These are phyloP conservation scores for Aurelia aurita DNA, from an alignment of 30 jellyfish, hydroid and myxozoan genomes.

Conservation along the genomic window DNA sequence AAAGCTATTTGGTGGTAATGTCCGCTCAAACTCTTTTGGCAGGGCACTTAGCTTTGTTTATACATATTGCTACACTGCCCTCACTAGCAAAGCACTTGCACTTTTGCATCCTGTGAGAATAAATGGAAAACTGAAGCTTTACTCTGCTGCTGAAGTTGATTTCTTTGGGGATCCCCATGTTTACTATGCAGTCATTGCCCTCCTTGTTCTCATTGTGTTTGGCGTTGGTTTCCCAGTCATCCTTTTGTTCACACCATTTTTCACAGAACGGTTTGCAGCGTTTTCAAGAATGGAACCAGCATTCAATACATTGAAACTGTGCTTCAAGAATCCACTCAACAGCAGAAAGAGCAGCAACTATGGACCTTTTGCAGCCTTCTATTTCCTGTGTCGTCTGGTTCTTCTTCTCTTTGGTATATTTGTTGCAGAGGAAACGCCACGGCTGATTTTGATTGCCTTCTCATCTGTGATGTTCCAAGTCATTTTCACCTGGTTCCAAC, in stretches of 20 bases:
- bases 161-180: conserved; percentile 68
- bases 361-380: conserved; percentile 84
- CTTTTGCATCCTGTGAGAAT: conserved; percentile 77
- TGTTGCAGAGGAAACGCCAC: conserved; percentile 73
- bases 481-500: conserved; percentile 81
- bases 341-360: conserved; percentile 34
- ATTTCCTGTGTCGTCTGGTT: conserved; percentile 79
- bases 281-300: conserved; percentile 77
- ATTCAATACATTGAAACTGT: conserved; percentile 65
- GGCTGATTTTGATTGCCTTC: conserved; percentile 73
- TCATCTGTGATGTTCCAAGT: conserved; percentile 70
- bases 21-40: conserved; percentile 83
- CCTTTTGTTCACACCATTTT: conserved; percentile 82
- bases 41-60: conserved; percentile 91
- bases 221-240: conserved; percentile 83
- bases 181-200: conserved; percentile 69
- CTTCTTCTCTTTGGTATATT: conserved; percentile 60
- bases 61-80: conserved; percentile 76
- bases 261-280: conserved; percentile 36
- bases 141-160: conserved; percentile 65
- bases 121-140: conserved; percentile 41
- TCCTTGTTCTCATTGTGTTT: conserved; percentile 59
- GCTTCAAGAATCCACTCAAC: conserved; percentile 69
- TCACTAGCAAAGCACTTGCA: conserved; percentile 81
- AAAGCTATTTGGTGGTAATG: conserved; percentile 47